phyloP scores from a whole-genome alignment of 2,113 vertebrate genomes.

The Lepisosteus osseus region DNA sequence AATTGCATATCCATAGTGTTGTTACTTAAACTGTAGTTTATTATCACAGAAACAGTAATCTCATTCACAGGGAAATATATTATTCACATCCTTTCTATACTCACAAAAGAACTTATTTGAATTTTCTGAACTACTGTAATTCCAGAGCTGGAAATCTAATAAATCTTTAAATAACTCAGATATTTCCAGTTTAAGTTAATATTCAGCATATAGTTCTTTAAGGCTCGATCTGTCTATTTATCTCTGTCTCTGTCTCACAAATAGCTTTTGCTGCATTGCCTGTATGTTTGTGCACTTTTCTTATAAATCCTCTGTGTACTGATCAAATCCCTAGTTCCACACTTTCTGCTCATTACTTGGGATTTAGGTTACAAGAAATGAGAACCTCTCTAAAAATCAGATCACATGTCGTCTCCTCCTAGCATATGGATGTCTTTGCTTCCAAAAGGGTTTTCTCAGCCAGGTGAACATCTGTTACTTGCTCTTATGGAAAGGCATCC shows the following conservation, averaged over 20 bases:
- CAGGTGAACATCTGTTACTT: constrained; percentile 71
- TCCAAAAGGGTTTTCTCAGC: constrained; percentile 54
- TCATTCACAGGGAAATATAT: too few relatives aligned
- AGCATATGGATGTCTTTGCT: constrained; percentile 40
- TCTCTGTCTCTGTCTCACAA: constrained; percentile 22
- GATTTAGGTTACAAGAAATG: constrained; percentile 31
- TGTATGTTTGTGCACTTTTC: neutral
- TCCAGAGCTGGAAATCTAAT: too few relatives aligned
- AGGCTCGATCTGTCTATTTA: constrained; percentile 4
- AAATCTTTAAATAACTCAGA: too few relatives aligned
- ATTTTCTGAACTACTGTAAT: too few relatives aligned
- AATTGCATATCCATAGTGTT: too few relatives aligned
- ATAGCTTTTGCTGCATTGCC: constrained; percentile 12
- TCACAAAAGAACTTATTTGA: too few relatives aligned
- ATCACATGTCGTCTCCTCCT: constrained; percentile 30
- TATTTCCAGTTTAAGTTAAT: too few relatives aligned
- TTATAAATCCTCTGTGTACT: constrained; percentile 26
- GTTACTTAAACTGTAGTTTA: too few relatives aligned
- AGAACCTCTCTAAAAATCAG: constrained; percentile 28
- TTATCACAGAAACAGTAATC: too few relatives aligned
- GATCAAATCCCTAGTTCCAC: constrained; percentile 19
- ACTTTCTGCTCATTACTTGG: constrained; percentile 12
- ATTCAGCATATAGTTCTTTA: too few relatives aligned
- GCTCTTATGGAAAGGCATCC: constrained; percentile 54
- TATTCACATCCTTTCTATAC: too few relatives aligned